phyloP scores from a whole-genome alignment of 2,888 invertebrate species.

The Catonia carolina region DNA sequence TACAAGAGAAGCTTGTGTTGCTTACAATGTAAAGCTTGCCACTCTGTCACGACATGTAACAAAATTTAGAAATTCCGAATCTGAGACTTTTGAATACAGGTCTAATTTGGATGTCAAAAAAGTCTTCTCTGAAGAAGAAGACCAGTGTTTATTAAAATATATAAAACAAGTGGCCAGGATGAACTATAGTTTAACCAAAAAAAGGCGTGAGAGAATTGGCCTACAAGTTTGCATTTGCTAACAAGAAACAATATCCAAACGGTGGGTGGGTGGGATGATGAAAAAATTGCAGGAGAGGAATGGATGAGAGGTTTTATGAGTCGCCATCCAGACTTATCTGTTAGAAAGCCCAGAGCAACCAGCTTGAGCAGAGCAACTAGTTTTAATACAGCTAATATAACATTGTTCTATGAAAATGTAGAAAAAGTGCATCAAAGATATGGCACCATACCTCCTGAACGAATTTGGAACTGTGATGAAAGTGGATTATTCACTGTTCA shows the following conservation, averaged over 20 bases:
- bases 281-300: constrained; percentile 23
- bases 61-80: not conserved
- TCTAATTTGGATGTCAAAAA: constrained; percentile 1
- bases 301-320: constrained; percentile 26
- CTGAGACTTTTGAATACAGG: not conserved
- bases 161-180: constrained; percentile 9
- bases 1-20: not conserved
- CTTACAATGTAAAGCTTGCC: too few species aligned
- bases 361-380: constrained; percentile 19
- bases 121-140: constrained; percentile 20
- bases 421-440: constrained; percentile 20
- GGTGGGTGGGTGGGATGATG: constrained; percentile 20
- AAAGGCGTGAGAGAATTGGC: constrained; percentile 18
- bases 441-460: constrained; percentile 13
- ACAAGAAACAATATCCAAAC: constrained; percentile 21
- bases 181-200: constrained; percentile 8
- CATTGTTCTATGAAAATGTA: constrained; percentile 20
- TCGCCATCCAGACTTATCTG: constrained; percentile 23
- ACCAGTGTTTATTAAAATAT: constrained; percentile 12
- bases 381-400: constrained; percentile 19
- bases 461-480: constrained; percentile 33
- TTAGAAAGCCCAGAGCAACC: constrained; percentile 11
- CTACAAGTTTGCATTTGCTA: constrained; percentile 24
- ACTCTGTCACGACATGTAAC: not conserved
- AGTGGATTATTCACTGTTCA: constrained; percentile 34